These are phyloP conservation scores for Nesidiocoris tenuis DNA, from an alignment of 2,888 invertebrate species.

Conservation along the genomic window DNA sequence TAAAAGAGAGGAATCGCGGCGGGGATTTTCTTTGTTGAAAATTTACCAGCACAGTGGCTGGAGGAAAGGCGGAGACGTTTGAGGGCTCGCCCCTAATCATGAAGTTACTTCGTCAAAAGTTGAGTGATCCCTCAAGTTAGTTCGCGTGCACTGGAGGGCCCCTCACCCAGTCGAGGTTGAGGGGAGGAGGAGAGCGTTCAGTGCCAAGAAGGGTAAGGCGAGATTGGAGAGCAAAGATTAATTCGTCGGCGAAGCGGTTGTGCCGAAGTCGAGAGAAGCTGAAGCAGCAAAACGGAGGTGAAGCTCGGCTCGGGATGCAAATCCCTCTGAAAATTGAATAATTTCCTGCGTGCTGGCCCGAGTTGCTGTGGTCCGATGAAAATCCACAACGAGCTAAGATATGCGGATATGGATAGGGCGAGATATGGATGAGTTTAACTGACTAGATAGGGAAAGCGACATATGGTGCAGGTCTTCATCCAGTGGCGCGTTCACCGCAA, in stretches of 20 bases:
- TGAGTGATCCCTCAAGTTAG: constrained; percentile 29
- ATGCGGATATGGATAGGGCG: not conserved
- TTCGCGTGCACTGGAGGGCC: constrained; percentile 16
- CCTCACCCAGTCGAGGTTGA: not conserved
- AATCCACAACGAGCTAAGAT: not conserved
- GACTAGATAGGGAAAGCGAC: not conserved
- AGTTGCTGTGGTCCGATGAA: not conserved
- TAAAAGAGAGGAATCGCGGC: too few relatives aligned
- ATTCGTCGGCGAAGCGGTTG: not conserved
- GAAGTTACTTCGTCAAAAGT: constrained; percentile 33
- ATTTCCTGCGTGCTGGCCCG: not conserved
- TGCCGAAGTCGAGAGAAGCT: not conserved
- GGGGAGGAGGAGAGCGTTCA: not conserved
- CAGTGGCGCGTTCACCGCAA: too few relatives aligned
- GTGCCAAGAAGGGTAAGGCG: not conserved
- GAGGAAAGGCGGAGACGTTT: not conserved
- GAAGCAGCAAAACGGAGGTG: not conserved
- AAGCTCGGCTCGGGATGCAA: not conserved
- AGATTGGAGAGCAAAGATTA: not conserved
- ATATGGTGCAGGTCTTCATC: not conserved
- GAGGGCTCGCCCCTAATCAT: constrained; percentile 10
- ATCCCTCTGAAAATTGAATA: not conserved
- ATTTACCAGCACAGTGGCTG: too few relatives aligned
- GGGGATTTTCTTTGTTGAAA: not conserved
- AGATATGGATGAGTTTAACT: not conserved